A percentile compares a stretch with the other conserved stretches of the same genome.
These are phyloP conservation scores for Rhizoglyphus robini DNA, from an alignment of 1,140 invertebrate genomes.

Conservation along the genomic window DNA sequence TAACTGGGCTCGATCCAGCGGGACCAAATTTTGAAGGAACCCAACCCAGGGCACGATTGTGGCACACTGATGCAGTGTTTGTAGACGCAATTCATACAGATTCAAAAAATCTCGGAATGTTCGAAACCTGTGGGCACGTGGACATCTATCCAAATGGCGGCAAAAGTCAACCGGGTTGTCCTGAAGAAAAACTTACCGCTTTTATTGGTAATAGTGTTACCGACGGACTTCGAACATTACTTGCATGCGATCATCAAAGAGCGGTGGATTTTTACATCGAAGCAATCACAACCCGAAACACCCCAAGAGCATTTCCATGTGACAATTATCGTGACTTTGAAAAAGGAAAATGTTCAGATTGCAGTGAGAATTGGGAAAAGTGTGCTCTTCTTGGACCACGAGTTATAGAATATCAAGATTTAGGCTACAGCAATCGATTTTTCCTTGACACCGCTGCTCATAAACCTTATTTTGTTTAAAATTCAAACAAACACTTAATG, in stretches of 20 bases:
- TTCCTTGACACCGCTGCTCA: slow-evolving; percentile 5
- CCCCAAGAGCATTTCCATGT: slow-evolving; percentile 25
- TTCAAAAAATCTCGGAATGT: slow-evolving; percentile 27
- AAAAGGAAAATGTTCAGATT: slow-evolving; percentile 27
- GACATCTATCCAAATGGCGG: slow-evolving; percentile 70
- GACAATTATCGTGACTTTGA: slow-evolving; percentile 25
- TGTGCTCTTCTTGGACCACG: slow-evolving; percentile 26
- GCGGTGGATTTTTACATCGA: slow-evolving; percentile 68
- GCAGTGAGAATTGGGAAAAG: slow-evolving; percentile 22
- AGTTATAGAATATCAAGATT: slow-evolving; percentile 18
- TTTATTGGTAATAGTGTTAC: slow-evolving; percentile 37
- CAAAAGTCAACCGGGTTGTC: slow-evolving; percentile 54
- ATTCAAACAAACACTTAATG: too few relatives aligned
- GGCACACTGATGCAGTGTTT: slow-evolving; percentile 69
- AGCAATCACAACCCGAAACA: slow-evolving; percentile 47
- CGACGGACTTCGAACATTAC: slow-evolving; percentile 28
- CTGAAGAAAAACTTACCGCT: slow-evolving; percentile 32
- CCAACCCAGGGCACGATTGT: slow-evolving; percentile 60
- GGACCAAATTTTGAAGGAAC: slow-evolving; percentile 54
- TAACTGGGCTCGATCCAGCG: slow-evolving; percentile 65
- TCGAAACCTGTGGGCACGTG: slow-evolving; percentile 37
- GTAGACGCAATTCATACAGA: slow-evolving; percentile 78
- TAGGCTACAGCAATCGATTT: slow-evolving; percentile 14
- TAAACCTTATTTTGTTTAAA: slow-evolving; percentile 8
- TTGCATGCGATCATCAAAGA: slow-evolving; percentile 70